Conservation (phyloP, 2,113 vertebrate species). For the Aviceda subcristata region DNA sequence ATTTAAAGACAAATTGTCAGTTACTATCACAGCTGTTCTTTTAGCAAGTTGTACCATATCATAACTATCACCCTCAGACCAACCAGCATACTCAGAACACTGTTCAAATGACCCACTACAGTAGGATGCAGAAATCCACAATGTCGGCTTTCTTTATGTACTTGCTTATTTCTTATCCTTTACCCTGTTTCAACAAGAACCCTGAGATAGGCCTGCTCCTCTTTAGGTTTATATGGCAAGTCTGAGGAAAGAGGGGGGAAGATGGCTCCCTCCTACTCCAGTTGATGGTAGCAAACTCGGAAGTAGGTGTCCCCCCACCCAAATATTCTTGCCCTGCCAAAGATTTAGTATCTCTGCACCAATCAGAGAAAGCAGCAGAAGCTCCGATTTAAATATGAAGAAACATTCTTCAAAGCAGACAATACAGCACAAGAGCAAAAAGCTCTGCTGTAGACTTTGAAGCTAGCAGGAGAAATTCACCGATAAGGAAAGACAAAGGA, state of each 20-base stretch:
- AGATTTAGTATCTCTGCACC: background rate
- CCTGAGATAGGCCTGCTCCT: background rate
- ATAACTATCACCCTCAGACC: background rate
- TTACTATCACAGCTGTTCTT: background rate
- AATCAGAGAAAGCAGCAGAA: background rate
- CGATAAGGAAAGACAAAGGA: background rate
- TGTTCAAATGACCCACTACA: background rate
- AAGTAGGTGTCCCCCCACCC: rapidly evolving
- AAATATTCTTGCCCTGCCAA: background rate
- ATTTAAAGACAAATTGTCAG: background rate
- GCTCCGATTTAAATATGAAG: background rate
- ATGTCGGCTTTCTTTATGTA: rapidly evolving
- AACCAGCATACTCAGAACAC: background rate
- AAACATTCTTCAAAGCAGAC: background rate
- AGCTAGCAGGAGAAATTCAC: background rate
- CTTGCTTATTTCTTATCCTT: background rate
- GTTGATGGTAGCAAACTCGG: background rate
- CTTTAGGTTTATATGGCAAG: background rate
- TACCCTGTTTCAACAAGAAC: background rate
- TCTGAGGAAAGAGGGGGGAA: background rate
- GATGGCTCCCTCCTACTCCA: background rate
- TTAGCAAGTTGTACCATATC: background rate
- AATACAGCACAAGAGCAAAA: background rate
- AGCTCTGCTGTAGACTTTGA: background rate
- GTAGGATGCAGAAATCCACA: background rate